Percentiles rank a stretch among this genome's conserved stretches.
phyloP scores from a whole-genome alignment of 2,113 vertebrate genomes.

The Colossoma macropomum region DNA sequence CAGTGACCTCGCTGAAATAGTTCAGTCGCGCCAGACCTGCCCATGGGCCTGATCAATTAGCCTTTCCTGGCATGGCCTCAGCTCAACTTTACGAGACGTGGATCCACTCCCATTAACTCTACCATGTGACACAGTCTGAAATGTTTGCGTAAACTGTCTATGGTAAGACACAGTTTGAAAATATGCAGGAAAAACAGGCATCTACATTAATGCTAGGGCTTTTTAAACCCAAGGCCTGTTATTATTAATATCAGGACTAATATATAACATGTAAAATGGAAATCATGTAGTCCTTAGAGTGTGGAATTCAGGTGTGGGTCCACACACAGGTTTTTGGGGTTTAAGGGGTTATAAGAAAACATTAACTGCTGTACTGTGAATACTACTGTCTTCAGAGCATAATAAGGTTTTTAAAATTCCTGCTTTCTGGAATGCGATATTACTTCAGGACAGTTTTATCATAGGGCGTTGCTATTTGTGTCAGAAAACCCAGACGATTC shows the following conservation, averaged over 20 bases:
- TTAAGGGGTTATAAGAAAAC: not conserved
- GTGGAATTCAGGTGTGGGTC: not conserved
- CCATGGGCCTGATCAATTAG: slow-evolving; percentile 6
- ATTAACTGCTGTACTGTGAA: not conserved
- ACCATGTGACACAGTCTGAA: not conserved
- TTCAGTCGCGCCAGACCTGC: slow-evolving; percentile 20
- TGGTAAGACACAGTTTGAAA: not conserved
- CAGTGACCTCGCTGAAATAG: slow-evolving; percentile 33
- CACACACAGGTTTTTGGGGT: too few species aligned
- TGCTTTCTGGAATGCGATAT: not conserved
- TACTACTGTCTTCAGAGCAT: not conserved
- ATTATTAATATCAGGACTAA: too few species aligned
- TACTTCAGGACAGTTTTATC: not conserved
- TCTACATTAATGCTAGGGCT: not conserved
- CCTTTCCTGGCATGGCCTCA: not conserved
- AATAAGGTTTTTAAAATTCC: not conserved
- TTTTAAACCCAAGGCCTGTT: not conserved
- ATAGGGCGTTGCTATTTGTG: not conserved
- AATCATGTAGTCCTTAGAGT: not conserved
- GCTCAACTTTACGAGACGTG: not conserved
- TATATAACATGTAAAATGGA: too few species aligned
- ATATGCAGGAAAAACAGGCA: not conserved
- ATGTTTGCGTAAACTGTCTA: not conserved
- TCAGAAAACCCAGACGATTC: slow-evolving; percentile 15
- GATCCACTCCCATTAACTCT: not conserved